A percentile compares a stretch with the other conserved stretches of the same genome.
Evolutionary conservation across 2,888 invertebrate species (phyloP).

Genomic region (Polylopha cassiicola): DNA sequence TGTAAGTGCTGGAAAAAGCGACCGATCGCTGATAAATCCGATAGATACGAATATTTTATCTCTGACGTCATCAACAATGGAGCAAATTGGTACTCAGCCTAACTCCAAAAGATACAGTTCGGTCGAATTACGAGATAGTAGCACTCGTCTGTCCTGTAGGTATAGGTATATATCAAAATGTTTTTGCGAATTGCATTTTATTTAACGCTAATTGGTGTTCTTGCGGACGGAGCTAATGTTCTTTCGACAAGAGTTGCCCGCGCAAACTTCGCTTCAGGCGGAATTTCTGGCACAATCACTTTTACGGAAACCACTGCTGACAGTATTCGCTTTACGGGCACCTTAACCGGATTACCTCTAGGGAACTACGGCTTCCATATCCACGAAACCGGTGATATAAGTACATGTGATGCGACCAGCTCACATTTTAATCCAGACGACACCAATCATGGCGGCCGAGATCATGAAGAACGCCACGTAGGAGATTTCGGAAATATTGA

Average conservation of each 20-base stretch:
- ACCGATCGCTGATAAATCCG: too few species aligned
- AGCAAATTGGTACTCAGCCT: too few species aligned
- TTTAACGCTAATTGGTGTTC: slow-evolving; percentile 11
- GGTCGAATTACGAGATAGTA: too few species aligned
- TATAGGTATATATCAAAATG: too few species aligned
- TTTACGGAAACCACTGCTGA: slow-evolving; percentile 69
- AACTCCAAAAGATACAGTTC: too few species aligned
- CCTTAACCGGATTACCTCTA: slow-evolving; percentile 64
- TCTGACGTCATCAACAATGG: too few species aligned
- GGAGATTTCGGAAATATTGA: slow-evolving; percentile 86
- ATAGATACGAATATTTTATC: too few species aligned
- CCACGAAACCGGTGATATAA: slow-evolving; percentile 76
- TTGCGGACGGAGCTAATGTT: slow-evolving; percentile 17
- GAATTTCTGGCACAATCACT: slow-evolving; percentile 41
- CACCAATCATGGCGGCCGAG: slow-evolving; percentile 80
- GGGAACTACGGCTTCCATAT: slow-evolving; percentile 81
- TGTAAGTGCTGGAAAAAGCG: too few species aligned
- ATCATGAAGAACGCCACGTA: slow-evolving; percentile 78
- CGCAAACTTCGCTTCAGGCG: slow-evolving; percentile 38
- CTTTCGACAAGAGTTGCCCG: slow-evolving; percentile 44
- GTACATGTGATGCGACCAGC: slow-evolving; percentile 76
- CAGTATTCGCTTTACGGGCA: slow-evolving; percentile 70
- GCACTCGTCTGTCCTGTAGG: too few species aligned
- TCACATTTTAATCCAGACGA: slow-evolving; percentile 82
- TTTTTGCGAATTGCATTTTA: slow-evolving; percentile 9